Conservation (phyloP, 2,797 vertebrate species). For the Hirundo rustica region DNA sequence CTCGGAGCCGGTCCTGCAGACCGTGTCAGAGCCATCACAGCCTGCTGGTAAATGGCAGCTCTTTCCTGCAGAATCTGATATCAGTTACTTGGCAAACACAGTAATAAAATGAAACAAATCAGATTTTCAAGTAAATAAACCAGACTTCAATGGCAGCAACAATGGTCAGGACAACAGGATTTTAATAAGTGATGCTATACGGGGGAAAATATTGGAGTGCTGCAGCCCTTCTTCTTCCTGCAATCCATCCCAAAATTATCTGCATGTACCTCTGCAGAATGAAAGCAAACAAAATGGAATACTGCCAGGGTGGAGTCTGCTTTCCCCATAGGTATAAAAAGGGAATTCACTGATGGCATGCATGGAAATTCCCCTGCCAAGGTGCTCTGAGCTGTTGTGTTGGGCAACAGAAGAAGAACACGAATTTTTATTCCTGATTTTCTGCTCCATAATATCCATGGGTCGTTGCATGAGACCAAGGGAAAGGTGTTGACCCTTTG, state of each 20-base stretch:
- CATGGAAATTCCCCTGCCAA: background rate
- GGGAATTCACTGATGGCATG: background rate
- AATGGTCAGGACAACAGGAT: conserved; percentile 84
- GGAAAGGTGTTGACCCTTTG: background rate
- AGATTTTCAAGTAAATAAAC: conserved; percentile 90
- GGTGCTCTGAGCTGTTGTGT: background rate
- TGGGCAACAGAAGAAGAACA: background rate
- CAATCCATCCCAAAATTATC: background rate
- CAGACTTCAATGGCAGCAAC: conserved; percentile 84
- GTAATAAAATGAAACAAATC: conserved; percentile 92
- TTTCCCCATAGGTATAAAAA: background rate
- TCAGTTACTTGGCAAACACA: conserved; percentile 86
- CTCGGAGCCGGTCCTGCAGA: conserved; percentile 85
- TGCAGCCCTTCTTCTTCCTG: background rate
- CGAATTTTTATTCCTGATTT: background rate
- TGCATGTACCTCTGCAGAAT: background rate
- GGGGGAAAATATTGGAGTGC: conserved; percentile 51
- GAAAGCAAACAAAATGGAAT: background rate
- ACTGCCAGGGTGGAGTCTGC: background rate
- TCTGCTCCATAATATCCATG: background rate
- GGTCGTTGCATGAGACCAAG: background rate
- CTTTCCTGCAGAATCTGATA: conserved; percentile 85
- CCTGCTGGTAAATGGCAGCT: conserved; percentile 85
- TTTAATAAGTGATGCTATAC: conserved; percentile 81
- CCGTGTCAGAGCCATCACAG: conserved; percentile 80